phyloP scores from a whole-genome alignment of 1,140 invertebrate genomes.

The Phortica variegata region DNA sequence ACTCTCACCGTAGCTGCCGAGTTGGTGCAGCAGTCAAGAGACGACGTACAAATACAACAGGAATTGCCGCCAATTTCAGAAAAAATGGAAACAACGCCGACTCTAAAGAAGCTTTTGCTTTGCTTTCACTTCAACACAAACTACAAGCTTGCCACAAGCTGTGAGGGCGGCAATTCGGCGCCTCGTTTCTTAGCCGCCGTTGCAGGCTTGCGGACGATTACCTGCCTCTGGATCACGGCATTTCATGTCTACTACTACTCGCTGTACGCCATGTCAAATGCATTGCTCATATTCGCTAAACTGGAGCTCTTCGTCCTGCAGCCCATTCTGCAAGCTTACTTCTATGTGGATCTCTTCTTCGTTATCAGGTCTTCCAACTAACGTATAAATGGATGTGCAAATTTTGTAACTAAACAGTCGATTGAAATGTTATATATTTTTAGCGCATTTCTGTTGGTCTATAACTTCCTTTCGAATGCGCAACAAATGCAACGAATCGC shows the following conservation, averaged over 20 bases:
- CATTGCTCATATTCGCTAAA: conserved; percentile 18
- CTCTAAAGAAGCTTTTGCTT: conserved; percentile 12
- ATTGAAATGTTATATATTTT: not conserved
- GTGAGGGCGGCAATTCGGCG: conserved; percentile 4
- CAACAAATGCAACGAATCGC: conserved; percentile 5
- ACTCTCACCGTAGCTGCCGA: too few species aligned
- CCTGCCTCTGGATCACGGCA: conserved; percentile 23
- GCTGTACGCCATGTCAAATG: conserved; percentile 19
- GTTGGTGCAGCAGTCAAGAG: too few species aligned
- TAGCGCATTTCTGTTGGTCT: conserved; percentile 20
- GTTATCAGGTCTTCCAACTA: conserved; percentile 17
- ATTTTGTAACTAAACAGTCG: not conserved
- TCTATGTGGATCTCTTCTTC: conserved; percentile 28
- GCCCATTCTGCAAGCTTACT: conserved; percentile 19
- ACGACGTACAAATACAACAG: too few species aligned
- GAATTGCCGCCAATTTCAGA: too few species aligned
- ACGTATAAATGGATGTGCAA: not conserved
- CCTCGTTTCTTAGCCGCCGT: conserved; percentile 12
- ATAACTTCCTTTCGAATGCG: conserved; percentile 19
- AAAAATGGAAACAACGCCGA: too few species aligned
- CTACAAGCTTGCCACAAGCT: conserved; percentile 3
- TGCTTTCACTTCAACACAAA: conserved; percentile 18
- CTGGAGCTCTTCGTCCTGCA: conserved; percentile 16
- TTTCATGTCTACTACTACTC: conserved; percentile 28
- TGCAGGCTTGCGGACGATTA: conserved; percentile 16